Conservation (phyloP, 2,888 invertebrate genomes). For the Meandrusa payeni region DNA sequence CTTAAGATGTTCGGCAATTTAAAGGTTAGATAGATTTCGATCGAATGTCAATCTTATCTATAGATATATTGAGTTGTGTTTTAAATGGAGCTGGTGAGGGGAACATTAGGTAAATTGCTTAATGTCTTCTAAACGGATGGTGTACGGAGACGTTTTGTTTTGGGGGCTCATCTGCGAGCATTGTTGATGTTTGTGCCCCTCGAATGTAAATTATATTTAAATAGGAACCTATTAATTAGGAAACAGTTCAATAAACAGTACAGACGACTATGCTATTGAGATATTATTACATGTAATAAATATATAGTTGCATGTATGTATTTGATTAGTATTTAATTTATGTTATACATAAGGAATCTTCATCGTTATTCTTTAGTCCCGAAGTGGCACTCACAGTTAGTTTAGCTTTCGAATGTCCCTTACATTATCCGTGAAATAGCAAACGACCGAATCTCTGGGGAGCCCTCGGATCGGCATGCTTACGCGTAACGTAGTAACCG, state of each 20-base stretch:
- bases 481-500: no score
- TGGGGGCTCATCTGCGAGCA: slow-evolving; percentile 33
- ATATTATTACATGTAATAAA: no score
- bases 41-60: slow-evolving; percentile 60
- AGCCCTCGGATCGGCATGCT: no score
- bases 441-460: no score
- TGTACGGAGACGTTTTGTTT: slow-evolving; percentile 62
- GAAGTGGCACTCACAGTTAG: no score
- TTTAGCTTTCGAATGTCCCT: no score
- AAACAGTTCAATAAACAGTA: slow-evolving; percentile 12
- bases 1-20: slow-evolving; percentile 26
- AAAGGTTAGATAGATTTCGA: slow-evolving; percentile 31
- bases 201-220: slow-evolving; percentile 28
- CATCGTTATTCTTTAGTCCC: no score
- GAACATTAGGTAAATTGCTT: slow-evolving; percentile 71
- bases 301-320: no score
- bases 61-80: slow-evolving; percentile 38
- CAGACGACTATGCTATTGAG: no score
- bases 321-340: no score
- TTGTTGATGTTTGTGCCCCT: slow-evolving; percentile 24
- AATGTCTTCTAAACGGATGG: slow-evolving; percentile 66
- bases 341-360: no score
- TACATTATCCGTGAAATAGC: no score
- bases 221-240: slow-evolving; percentile 29
- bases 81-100: slow-evolving; percentile 31